Evolutionary conservation across 2,888 invertebrate genomes (phyloP).

Genomic region (Mantis religiosa): DNA sequence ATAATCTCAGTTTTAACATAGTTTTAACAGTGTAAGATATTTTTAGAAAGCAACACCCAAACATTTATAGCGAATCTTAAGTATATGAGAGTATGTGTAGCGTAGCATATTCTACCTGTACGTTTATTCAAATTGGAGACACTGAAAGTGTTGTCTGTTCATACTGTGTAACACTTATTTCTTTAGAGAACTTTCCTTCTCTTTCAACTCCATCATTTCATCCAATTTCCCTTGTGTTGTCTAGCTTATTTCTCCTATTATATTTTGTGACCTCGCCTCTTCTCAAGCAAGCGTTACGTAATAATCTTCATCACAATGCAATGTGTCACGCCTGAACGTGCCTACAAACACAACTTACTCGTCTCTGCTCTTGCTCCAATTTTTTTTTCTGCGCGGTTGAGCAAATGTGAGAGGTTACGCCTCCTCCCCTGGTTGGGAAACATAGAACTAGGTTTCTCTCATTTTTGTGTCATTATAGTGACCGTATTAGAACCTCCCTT

Average conservation of each 20-base stretch:
- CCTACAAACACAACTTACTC: neutral
- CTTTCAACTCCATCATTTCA: neutral
- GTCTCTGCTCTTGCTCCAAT: too few relatives aligned
- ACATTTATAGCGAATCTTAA: too few relatives aligned
- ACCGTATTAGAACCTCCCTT: too few relatives aligned
- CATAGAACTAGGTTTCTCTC: too few relatives aligned
- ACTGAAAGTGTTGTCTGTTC: neutral
- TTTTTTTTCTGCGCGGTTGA: neutral
- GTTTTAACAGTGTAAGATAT: too few relatives aligned
- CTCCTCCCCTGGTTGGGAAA: too few relatives aligned
- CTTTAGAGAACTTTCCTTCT: neutral
- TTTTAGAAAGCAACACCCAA: too few relatives aligned
- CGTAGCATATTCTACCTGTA: too few relatives aligned
- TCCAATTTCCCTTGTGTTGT: neutral
- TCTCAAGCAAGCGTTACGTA: neutral
- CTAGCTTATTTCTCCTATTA: neutral
- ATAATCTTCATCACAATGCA: neutral
- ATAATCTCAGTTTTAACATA: too few relatives aligned
- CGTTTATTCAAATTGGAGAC: neutral
- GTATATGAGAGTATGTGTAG: too few relatives aligned
- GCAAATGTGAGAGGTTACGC: neutral
- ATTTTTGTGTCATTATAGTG: too few relatives aligned
- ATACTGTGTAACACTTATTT: neutral
- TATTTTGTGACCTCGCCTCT: neutral
- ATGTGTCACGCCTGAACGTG: neutral